Conservation (phyloP, 2,113 vertebrate genomes). For the Pleuronectes platessa region DNA sequence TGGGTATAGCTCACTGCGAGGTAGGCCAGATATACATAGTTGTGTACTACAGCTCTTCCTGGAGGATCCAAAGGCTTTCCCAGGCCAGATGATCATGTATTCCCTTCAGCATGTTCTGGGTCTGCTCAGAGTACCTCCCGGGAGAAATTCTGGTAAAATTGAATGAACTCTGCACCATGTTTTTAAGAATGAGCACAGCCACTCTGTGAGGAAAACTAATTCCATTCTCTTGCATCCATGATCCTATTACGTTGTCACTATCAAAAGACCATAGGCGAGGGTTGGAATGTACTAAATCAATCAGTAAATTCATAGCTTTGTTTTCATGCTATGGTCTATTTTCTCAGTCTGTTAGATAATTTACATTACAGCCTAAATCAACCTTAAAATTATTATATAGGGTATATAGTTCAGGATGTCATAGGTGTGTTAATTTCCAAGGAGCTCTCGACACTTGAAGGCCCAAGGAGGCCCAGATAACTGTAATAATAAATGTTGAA, state of each 20-base stretch:
- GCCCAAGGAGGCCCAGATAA: too few species aligned
- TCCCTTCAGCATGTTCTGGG: background rate
- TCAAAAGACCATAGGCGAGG: background rate
- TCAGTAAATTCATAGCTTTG: too few species aligned
- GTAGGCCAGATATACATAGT: background rate
- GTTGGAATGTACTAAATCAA: too few species aligned
- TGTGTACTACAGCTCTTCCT: background rate
- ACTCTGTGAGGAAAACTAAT: background rate
- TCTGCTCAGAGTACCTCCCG: background rate
- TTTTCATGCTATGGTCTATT: too few species aligned
- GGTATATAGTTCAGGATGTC: too few species aligned
- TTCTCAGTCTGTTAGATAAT: too few species aligned
- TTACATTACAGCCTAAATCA: too few species aligned
- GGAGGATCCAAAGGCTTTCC: background rate
- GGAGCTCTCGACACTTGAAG: too few species aligned
- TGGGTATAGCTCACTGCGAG: background rate
- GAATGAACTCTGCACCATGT: background rate
- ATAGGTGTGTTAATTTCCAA: too few species aligned
- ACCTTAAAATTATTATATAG: too few species aligned
- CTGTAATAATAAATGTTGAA: too few species aligned
- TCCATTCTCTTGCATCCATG: background rate
- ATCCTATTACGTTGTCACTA: background rate
- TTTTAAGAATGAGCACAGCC: background rate
- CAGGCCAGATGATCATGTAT: background rate
- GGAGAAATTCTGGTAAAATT: background rate